A percentile compares a stretch with the other conserved stretches of the same genome.
phyloP scores from a whole-genome alignment of 2,797 vertebrate species.

The Heteromormyrus szaboi region DNA sequence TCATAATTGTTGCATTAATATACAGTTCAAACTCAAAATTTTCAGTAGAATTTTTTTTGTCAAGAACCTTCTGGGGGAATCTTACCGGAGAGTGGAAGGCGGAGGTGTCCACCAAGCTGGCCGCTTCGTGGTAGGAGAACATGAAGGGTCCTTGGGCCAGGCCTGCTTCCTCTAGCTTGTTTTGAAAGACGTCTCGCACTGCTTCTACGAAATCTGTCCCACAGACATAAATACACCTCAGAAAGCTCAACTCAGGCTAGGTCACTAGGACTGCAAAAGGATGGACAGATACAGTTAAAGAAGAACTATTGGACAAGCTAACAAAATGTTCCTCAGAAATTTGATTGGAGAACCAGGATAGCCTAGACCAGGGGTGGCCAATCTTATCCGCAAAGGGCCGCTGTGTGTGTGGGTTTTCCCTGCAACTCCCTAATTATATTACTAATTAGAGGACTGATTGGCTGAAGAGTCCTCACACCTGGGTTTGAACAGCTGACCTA shows the following conservation, averaged over 20 bases:
- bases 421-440: too few relatives aligned
- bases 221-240: conserved; percentile 2
- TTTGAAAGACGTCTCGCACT: conserved; percentile 61
- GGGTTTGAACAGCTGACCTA: too few relatives aligned
- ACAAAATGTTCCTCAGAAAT: neutral
- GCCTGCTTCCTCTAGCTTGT: conserved; percentile 68
- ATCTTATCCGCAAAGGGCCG: too few relatives aligned
- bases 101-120: conserved; percentile 79
- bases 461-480: too few relatives aligned
- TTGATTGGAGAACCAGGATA: neutral
- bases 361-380: neutral
- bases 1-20: neutral
- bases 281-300: neutral
- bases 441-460: too few relatives aligned
- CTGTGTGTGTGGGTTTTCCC: too few relatives aligned
- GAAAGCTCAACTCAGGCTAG: neutral
- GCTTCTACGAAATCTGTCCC: conserved; percentile 74
- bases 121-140: conserved; percentile 80
- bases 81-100: conserved; percentile 82
- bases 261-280: neutral
- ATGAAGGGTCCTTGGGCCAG: conserved; percentile 64
- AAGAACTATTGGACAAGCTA: neutral
- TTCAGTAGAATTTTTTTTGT: neutral
- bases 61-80: neutral
- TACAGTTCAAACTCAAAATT: neutral